Evolutionary conservation across 2,888 invertebrate species (phyloP), one percentile per base, ranked within the genome.

Genomic region (Scrobipalpa costella): DNA sequence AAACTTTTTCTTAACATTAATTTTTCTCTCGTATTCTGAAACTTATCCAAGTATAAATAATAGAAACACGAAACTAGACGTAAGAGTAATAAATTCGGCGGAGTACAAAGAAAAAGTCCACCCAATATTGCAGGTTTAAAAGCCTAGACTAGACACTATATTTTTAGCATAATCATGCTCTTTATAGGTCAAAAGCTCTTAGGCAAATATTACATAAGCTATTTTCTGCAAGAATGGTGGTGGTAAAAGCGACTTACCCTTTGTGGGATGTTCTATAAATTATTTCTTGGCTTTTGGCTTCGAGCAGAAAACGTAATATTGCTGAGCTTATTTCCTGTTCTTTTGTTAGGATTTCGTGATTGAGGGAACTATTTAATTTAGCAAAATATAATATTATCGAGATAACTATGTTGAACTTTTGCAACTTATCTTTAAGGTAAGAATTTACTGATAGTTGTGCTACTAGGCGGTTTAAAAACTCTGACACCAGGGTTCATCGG

Each of bases 121-220:
- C 1, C 11, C 3, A 40, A 40, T 40, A 40, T 40, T 40, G 0
- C 1, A 40, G 40, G 13, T 40, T 3, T 11, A 40, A 40, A 40
- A 40, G 11, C 13, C 13, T 13, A 13, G 40, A 13, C 40, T 40
- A 40, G 40, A 40, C 40, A 40, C 40, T 13, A 40, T 40, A 40
- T 40, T 40, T 40, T 40, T 40, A 40, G 40, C 40, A 40, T 40
- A 40, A 40, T 40, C 11, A 40, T 40, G 40, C 40, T 19, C n/a
- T 52, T 55, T 33, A n/a, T 55, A 55, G 55, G 33, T 27, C 55
- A 55, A 55, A 55, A 34, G 55, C 34, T 33, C 27, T 55, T 33
- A 27, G 33, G n/a, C 27, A 55, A 34, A 8, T 33, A 55, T 33
- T 27, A 33, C 15, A 33, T 15, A 33, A 55, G 13, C 55, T 33